Evolutionary conservation across 2,797 vertebrate genomes (phyloP), one percentile per base, ranked within the genome.

Genomic region (Morelia viridis): DNA sequence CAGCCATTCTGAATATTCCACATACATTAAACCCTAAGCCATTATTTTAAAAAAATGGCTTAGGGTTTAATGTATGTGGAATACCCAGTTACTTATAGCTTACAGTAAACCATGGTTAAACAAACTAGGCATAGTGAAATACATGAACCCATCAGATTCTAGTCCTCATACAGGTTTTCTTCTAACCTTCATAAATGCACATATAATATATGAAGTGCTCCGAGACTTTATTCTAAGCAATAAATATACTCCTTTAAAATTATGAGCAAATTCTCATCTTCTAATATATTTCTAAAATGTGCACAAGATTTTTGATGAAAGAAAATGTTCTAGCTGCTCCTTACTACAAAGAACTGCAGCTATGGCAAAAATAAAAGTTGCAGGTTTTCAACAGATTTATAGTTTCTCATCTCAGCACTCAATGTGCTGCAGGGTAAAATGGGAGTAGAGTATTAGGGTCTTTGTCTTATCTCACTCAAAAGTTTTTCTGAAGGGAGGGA

Each of bases 301-400:
- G 17, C 31, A 76, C 17, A 41, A 76, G 50, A 53, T 53, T 53
- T 53, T 53, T 8, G 7, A 53, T 53, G 50, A 53, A 53, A 53
- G 50, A 53, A 53, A 53, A 53, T 53, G 50, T 53, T 53, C 50
- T 53, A 76, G 17, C 35, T 41, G 19, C 41, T 41, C 71, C 19
- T 76, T 76, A 8, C 71, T 76, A 41, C 41, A 19, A 41, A 76
- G 17, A 76, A 41, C 19, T 41, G 2, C 6, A 71, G 15, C 31
- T 35, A 41, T 10, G 35, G 22, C 35, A 10, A 58, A 94, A 96
- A 94, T 46, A 96, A 80, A 65, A 95, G 91, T 90, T 93, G 92
- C 88, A 95, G 92, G 88, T 93, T 96, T 96, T 96, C 93, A 96
- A 95, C 65, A 96, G 95, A 96, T 96, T 96, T 95, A 95, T 92